phyloP scores from a whole-genome alignment of 2,888 invertebrate genomes.

The Tineola bisselliella region DNA sequence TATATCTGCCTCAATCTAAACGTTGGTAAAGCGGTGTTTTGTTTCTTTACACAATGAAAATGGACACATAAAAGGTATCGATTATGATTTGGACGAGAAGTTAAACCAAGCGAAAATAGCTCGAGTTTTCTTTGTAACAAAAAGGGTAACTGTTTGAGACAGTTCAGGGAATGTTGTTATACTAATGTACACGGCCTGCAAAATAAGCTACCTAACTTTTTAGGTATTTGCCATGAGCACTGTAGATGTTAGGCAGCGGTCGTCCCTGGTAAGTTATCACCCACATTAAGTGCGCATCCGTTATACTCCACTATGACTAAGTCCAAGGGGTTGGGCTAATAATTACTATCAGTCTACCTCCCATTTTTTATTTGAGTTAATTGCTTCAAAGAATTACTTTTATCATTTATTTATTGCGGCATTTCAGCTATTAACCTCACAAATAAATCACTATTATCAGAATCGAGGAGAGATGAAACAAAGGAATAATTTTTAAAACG shows the following conservation, averaged over 20 bases:
- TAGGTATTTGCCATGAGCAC: too few relatives aligned
- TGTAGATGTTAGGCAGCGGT: too few relatives aligned
- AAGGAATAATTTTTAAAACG: background rate
- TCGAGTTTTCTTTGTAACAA: background rate
- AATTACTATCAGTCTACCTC: too few relatives aligned
- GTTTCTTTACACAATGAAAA: background rate
- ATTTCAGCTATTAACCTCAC: background rate
- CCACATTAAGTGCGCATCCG: too few relatives aligned
- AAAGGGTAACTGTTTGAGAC: background rate
- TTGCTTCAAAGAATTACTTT: background rate
- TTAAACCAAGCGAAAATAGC: background rate
- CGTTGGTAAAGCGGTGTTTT: background rate
- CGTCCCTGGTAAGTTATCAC: too few relatives aligned
- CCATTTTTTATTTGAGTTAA: too few relatives aligned
- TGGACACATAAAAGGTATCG: background rate
- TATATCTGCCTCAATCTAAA: conserved; percentile 2
- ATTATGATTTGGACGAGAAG: background rate
- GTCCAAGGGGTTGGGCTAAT: too few relatives aligned
- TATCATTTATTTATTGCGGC: background rate
- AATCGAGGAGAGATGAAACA: background rate
- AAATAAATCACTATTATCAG: background rate
- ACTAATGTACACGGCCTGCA: too few relatives aligned
- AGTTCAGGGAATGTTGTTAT: background rate
- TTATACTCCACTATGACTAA: too few relatives aligned
- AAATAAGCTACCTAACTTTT: too few relatives aligned